Conservation (phyloP, 37 sponge, comb jelly and placozoan genomes). For the Aplysina aerophoba region DNA sequence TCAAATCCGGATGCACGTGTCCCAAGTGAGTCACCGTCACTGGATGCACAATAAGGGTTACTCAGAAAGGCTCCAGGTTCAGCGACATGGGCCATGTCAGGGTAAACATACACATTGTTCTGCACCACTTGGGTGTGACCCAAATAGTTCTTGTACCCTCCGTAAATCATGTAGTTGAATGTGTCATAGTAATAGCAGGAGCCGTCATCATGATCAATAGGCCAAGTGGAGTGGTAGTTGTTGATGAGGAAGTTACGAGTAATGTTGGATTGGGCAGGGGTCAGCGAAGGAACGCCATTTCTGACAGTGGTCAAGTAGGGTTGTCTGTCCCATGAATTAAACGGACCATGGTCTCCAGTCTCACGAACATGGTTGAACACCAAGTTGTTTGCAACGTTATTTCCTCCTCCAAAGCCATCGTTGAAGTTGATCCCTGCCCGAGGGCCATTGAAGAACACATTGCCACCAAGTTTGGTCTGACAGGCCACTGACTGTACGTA, state of each 20-base stretch:
- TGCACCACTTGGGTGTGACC: constrained; percentile 48
- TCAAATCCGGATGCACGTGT: constrained; percentile 55
- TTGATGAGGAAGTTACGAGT: constrained; percentile 59
- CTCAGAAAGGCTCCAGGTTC: neutral
- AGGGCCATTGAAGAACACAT: constrained; percentile 69
- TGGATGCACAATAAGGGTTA: constrained; percentile 52
- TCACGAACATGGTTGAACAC: constrained; percentile 67
- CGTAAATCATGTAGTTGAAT: constrained; percentile 61
- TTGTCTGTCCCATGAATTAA: constrained; percentile 64
- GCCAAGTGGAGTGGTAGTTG: constrained; percentile 56
- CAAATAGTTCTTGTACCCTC: constrained; percentile 59
- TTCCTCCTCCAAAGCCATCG: constrained; percentile 69
- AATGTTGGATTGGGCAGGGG: constrained; percentile 34
- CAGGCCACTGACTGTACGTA: constrained; percentile 54
- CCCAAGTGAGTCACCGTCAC: constrained; percentile 45
- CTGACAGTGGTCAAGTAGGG: constrained; percentile 42
- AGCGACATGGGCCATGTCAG: constrained; percentile 29
- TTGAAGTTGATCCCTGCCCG: constrained; percentile 71
- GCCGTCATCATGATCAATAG: constrained; percentile 71
- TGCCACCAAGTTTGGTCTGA: constrained; percentile 33
- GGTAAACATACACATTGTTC: constrained; percentile 56
- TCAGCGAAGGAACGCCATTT: constrained; percentile 37
- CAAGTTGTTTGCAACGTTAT: constrained; percentile 42
- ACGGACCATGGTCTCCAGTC: constrained; percentile 66
- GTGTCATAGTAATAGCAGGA: constrained; percentile 60